Evolutionary conservation across 2,888 invertebrate genomes (phyloP), one percentile per base, ranked within the genome.

Genomic region (Nysson spinosus): DNA sequence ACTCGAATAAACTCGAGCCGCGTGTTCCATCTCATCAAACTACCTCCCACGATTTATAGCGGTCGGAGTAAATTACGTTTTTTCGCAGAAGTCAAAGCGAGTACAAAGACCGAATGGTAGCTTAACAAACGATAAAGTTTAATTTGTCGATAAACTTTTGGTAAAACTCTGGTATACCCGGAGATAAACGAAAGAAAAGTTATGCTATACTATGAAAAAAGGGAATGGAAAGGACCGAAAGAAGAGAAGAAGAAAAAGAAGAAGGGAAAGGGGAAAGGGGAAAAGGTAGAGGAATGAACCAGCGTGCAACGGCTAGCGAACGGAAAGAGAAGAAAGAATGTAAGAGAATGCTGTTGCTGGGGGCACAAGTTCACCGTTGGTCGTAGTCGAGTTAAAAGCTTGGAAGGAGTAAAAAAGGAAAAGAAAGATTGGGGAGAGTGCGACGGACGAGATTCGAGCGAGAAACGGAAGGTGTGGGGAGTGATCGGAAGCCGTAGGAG

Each of bases 331-430:
- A 52, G 52, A 50, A 44, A 35, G 26, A 47, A 30, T 54, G 32
- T 30, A 43, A 46, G 39, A 49, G 54, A 51, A 40, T 55, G 46
- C 65, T 68, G 67, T 68, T 68, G 67, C 67, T 68, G 67, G 67
- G 67, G 67, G 67, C 67, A 60, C 37, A 42, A 42, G 51, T 68
- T 61, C 54, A 54, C 65, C 65, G 67, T 65, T 65, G 58, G 46
- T 50, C 55, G 44, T 44, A 49, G 50, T 42, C n/a, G 11, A 40
- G 50, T 35, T 16, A 47, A 64, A 51, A 51, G 64, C 40, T 19
- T 46, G 24, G 40, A 42, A 50, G 50, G 50, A 65, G 63, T 44
- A 56, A 39, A 12, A 26, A 44, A 16, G 19, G 37, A 28, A 34
- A 14, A 28, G 28, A 19, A 7, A 2, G 35, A 28, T 17, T 11